Evolutionary conservation across 2,113 vertebrate species (phyloP).

Genomic region (Neoarius graeffei): DNA sequence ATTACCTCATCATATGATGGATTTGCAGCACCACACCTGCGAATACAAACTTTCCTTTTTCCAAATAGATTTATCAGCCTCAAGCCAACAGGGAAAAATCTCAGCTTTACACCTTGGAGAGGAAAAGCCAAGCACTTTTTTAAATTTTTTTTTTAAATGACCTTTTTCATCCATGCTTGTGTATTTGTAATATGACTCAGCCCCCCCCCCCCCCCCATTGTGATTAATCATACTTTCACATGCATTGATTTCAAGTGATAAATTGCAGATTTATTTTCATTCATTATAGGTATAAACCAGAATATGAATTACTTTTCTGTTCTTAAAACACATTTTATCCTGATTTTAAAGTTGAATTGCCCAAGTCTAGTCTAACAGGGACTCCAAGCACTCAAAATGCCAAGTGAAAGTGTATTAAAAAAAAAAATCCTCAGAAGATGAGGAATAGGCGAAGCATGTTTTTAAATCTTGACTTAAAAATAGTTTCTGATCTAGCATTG

Average conservation of each 20-base stretch:
- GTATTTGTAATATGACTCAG: neutral
- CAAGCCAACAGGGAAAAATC: neutral
- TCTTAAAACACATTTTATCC: neutral
- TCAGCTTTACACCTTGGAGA: neutral
- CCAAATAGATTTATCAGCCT: slow-evolving; percentile 20
- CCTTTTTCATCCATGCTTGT: neutral
- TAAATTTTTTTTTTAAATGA: slow-evolving; percentile 16
- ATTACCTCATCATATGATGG: slow-evolving; percentile 37
- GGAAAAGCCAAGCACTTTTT: neutral
- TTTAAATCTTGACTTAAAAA: neutral
- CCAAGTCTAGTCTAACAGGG: neutral
- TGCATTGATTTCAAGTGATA: neutral
- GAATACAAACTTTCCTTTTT: slow-evolving; percentile 7
- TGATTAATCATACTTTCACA: neutral
- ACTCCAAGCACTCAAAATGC: neutral
- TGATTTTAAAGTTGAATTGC: neutral
- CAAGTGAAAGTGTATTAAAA: neutral
- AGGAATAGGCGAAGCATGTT: neutral
- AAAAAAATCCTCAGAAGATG: neutral
- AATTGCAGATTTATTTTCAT: neutral
- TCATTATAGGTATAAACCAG: neutral
- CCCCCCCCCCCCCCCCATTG: neutral
- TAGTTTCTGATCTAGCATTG: neutral
- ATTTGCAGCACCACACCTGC: slow-evolving; percentile 33
- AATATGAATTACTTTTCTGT: neutral